Evolutionary conservation across 2,113 vertebrate species (phyloP).

Genomic region (Balaeniceps rex): DNA sequence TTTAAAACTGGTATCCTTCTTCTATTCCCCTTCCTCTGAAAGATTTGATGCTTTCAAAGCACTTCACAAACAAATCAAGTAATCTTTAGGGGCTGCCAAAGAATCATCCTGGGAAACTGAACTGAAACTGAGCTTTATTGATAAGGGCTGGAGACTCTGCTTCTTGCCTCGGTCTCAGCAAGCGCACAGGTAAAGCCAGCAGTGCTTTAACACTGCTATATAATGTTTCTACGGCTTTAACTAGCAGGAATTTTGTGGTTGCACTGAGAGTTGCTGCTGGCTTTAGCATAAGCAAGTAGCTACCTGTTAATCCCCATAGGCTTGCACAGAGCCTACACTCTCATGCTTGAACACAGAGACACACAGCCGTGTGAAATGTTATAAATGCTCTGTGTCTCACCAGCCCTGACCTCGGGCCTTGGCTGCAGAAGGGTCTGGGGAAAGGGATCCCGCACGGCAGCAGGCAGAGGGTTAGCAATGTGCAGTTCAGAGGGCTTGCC

Average conservation of each 20-base stretch:
- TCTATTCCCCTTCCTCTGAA: background rate
- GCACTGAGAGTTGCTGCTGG: background rate
- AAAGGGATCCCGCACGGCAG: rapidly evolving
- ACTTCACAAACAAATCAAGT: background rate
- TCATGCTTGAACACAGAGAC: background rate
- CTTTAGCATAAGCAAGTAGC: background rate
- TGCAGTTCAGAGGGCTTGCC: background rate
- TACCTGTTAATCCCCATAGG: background rate
- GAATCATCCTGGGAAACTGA: background rate
- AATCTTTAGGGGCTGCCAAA: background rate
- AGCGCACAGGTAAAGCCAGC: background rate
- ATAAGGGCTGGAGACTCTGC: background rate
- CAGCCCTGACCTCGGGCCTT: background rate
- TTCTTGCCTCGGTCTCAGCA: background rate
- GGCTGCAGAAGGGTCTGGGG: background rate
- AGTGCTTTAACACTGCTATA: rapidly evolving
- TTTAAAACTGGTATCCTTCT: background rate
- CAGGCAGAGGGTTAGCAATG: too few relatives aligned
- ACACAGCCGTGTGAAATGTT: rapidly evolving
- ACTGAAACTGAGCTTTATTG: background rate
- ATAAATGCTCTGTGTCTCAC: rapidly evolving
- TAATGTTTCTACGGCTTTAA: background rate
- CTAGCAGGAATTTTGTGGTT: background rate
- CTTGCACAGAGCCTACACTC: background rate
- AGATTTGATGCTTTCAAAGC: background rate